These are phyloP conservation scores for Sphaerodactylus townsendi DNA, from an alignment of 2,113 vertebrate genomes.

Conservation along the genomic window DNA sequence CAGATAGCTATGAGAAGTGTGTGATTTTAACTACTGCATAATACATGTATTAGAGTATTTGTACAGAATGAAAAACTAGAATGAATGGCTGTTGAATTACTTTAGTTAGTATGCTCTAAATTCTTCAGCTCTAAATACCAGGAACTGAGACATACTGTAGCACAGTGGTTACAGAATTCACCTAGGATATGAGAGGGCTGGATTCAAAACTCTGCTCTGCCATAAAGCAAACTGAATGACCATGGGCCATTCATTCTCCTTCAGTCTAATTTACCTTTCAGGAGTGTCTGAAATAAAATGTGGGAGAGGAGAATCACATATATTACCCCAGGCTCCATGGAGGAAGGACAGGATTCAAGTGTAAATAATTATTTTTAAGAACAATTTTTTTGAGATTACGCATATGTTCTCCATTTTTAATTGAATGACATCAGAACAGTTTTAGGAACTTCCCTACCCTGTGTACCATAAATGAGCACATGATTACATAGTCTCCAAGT, in stretches of 20 bases:
- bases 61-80: conserved; percentile 63
- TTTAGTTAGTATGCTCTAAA: conserved; percentile 65
- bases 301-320: too few species aligned
- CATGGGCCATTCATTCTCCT: too few species aligned
- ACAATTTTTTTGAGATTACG: conserved; percentile 46
- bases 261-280: too few species aligned
- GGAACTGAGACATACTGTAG: not conserved
- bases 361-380: too few species aligned
- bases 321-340: too few species aligned
- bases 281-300: too few species aligned
- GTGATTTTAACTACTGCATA: conserved; percentile 64
- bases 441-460: not conserved
- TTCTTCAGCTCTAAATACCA: not conserved
- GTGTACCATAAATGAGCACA: conserved; percentile 28
- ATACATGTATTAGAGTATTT: conserved; percentile 60
- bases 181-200: too few species aligned
- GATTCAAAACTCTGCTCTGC: too few species aligned
- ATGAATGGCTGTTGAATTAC: conserved; percentile 67
- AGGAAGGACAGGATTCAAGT: too few species aligned
- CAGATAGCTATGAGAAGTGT: conserved; percentile 51
- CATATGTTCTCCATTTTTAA: conserved; percentile 47
- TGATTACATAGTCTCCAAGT: conserved; percentile 54
- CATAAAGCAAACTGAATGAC: too few species aligned
- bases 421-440: conserved; percentile 39
- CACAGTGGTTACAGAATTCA: too few species aligned